Evolutionary conservation across 2,888 invertebrate genomes (phyloP).

Genomic region (Stenotaenia linearis): DNA sequence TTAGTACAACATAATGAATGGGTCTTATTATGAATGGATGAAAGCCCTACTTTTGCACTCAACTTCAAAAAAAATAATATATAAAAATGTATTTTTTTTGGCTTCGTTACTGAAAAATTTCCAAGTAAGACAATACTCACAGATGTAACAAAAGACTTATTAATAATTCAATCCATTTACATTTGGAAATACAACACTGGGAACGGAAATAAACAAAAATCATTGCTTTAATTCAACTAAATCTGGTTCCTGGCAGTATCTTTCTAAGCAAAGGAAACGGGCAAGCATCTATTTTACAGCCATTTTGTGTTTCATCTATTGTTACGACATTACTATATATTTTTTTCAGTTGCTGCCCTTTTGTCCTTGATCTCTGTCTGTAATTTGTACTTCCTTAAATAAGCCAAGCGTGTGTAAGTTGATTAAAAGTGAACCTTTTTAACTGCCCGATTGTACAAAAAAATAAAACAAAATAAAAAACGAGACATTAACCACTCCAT

Average conservation of each 20-base stretch:
- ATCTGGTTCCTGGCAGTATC: not conserved
- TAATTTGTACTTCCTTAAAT: slow-evolving; percentile 23
- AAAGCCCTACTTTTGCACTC: not conserved
- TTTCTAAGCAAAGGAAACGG: not conserved
- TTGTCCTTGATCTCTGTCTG: not conserved
- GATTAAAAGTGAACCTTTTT: slow-evolving; percentile 4
- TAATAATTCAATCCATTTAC: not conserved
- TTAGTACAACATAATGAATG: not conserved
- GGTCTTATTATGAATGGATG: not conserved
- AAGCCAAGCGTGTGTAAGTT: slow-evolving; percentile 8
- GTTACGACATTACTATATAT: not conserved
- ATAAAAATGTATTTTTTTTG: too few relatives aligned
- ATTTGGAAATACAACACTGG: not conserved
- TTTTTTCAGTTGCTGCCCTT: slow-evolving; percentile 5
- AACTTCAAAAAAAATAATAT: too few relatives aligned
- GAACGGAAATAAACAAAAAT: not conserved
- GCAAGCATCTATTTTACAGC: not conserved
- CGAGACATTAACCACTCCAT: not conserved
- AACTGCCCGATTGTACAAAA: not conserved
- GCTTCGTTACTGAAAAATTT: too few relatives aligned
- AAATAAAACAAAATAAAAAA: not conserved
- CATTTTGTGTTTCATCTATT: not conserved
- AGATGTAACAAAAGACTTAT: too few relatives aligned
- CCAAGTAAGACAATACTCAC: too few relatives aligned
- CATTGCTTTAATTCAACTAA: not conserved